Evolutionary conservation across 2,113 vertebrate genomes (phyloP).

Genomic region (Gnathonemus echidnorhynchus): DNA sequence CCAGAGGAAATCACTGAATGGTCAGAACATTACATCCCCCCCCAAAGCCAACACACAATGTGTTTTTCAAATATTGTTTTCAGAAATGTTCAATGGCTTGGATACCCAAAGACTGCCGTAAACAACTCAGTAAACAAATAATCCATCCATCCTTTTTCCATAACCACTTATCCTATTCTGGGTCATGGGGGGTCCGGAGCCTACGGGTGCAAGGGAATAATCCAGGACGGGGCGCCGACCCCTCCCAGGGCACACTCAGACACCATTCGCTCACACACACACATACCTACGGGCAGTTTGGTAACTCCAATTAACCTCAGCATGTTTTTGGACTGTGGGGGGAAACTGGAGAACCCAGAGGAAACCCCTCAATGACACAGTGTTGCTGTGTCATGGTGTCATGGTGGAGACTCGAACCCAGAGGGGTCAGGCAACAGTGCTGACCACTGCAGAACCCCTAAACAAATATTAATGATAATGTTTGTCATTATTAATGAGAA

Average conservation of each 20-base stretch:
- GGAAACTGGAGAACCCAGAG: not conserved
- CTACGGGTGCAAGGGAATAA: too few species aligned
- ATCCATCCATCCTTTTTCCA: not conserved
- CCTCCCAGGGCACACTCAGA: not conserved
- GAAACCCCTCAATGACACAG: not conserved
- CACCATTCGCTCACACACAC: not conserved
- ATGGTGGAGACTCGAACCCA: not conserved
- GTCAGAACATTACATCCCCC: not conserved
- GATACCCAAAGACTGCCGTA: not conserved
- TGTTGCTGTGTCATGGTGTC: not conserved
- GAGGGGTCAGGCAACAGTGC: not conserved
- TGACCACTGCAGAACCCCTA: not conserved
- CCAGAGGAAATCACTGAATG: constrained; percentile 4
- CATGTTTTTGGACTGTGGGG: not conserved
- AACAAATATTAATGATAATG: not conserved
- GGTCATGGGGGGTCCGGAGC: too few species aligned
- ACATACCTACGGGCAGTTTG: not conserved
- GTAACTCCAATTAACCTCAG: not conserved
- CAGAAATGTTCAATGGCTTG: not conserved
- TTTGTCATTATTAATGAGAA: not conserved
- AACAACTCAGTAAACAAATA: not conserved
- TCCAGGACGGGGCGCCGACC: too few species aligned
- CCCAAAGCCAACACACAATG: not conserved
- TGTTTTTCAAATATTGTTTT: not conserved
- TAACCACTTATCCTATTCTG: too few species aligned